Evolutionary conservation across 2,797 vertebrate genomes (phyloP).

Genomic region (Scyliorhinus canicula): DNA sequence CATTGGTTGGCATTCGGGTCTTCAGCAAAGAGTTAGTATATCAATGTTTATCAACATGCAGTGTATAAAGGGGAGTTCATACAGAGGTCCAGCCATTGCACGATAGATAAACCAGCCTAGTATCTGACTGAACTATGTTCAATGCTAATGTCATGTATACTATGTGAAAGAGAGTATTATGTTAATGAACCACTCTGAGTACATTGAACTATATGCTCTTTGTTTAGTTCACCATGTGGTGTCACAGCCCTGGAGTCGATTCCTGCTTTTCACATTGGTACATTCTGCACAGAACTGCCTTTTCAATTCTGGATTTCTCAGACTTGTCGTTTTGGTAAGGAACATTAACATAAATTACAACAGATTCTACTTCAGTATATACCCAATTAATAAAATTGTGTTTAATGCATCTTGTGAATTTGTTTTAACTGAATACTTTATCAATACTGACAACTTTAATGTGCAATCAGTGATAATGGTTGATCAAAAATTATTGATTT

Average conservation of each 20-base stretch:
- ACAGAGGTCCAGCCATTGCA: background rate
- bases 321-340: conserved; percentile 75
- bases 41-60: background rate
- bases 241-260: conserved; percentile 79
- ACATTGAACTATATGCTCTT: background rate
- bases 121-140: too few relatives aligned
- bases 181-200: background rate
- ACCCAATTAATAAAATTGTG: background rate
- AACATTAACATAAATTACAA: background rate
- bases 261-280: conserved; percentile 71
- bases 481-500: too few relatives aligned
- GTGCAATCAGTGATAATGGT: background rate
- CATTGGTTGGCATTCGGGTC: background rate
- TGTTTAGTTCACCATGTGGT: conserved; percentile 63
- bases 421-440: background rate
- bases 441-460: background rate
- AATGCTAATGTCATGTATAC: background rate
- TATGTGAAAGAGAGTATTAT: background rate
- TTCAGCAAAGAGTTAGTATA: background rate
- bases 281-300: conserved; percentile 60
- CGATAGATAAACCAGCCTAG: background rate
- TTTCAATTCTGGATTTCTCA: conserved; percentile 73
- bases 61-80: background rate
- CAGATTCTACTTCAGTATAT: background rate
- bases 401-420: background rate